Evolutionary conservation across 2,888 invertebrate species (phyloP).

Genomic region (Zaprionus obscuricornis): DNA sequence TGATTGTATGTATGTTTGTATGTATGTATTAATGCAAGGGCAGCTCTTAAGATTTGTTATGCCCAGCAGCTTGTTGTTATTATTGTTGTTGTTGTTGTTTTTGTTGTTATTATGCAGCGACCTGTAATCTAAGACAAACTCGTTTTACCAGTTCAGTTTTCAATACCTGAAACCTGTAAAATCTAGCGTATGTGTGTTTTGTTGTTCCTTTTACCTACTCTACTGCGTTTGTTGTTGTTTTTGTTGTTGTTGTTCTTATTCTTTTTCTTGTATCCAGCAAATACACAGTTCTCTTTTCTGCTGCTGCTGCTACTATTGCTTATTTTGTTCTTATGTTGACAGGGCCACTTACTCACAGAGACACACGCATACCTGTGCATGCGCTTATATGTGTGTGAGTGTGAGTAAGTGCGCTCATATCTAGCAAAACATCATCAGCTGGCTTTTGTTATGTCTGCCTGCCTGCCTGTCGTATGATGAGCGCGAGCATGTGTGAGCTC

Average conservation of each 20-base stretch:
- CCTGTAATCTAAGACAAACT: slow-evolving; percentile 66
- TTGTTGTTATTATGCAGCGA: slow-evolving; percentile 53
- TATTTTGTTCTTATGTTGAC: slow-evolving; percentile 20
- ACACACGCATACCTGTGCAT: not conserved
- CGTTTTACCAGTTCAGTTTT: slow-evolving; percentile 62
- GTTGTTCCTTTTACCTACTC: slow-evolving; percentile 53
- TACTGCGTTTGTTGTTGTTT: too few relatives aligned
- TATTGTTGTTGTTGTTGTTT: slow-evolving; percentile 51
- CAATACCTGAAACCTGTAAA: slow-evolving; percentile 59
- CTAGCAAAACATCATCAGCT: slow-evolving; percentile 75
- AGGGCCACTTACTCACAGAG: slow-evolving; percentile 24
- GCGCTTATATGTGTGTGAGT: not conserved
- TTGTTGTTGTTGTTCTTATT: slow-evolving; percentile 36
- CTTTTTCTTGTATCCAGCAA: slow-evolving; percentile 18
- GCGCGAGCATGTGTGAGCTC: slow-evolving; percentile 18
- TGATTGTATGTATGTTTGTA: not conserved
- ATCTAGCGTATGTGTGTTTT: slow-evolving; percentile 34
- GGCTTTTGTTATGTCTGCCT: slow-evolving; percentile 71
- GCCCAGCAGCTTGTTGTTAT: slow-evolving; percentile 51
- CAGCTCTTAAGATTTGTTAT: slow-evolving; percentile 34
- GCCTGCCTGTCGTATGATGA: too few relatives aligned
- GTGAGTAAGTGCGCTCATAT: slow-evolving; percentile 25
- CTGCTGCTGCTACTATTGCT: slow-evolving; percentile 11
- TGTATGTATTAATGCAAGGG: slow-evolving; percentile 26
- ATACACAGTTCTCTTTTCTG: slow-evolving; percentile 32